A percentile compares a stretch with the other conserved stretches of the same genome.
phyloP scores from a whole-genome alignment of 1,140 invertebrate species.

The Lucilia sericata region DNA sequence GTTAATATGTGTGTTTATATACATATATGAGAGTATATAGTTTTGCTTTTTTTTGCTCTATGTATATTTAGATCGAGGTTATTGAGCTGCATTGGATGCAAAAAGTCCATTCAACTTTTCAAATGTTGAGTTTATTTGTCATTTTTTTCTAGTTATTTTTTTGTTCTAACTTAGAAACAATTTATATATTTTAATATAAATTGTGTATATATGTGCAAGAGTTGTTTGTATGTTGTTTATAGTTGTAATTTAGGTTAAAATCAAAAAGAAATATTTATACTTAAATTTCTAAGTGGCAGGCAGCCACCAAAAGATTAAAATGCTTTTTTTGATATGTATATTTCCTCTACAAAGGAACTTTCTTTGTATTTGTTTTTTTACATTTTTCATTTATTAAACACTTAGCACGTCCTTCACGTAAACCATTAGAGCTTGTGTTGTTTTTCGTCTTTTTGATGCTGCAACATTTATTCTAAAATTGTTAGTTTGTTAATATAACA shows the following conservation, averaged over 20 bases:
- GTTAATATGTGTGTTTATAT: constrained; percentile 38
- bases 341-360: neutral
- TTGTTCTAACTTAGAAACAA: neutral
- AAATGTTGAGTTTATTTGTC: constrained; percentile 4
- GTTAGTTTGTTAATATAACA: neutral
- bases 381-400: neutral
- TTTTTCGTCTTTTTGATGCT: too few relatives aligned
- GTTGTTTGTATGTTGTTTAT: neutral
- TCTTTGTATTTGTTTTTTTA: neutral
- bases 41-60: constrained; percentile 52
- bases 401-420: neutral
- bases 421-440: neutral
- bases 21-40: constrained; percentile 31
- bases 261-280: neutral
- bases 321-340: neutral
- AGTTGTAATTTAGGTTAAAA: constrained; percentile 21
- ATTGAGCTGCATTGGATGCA: constrained; percentile 62
- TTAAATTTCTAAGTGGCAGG: neutral
- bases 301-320: neutral
- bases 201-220: neutral
- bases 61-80: constrained; percentile 66
- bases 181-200: neutral
- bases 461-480: neutral
- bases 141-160: neutral
- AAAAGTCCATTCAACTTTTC: constrained; percentile 62